Conservation (phyloP, 35 echinoderm and acorn worm species). For the Chiridota heheva region DNA sequence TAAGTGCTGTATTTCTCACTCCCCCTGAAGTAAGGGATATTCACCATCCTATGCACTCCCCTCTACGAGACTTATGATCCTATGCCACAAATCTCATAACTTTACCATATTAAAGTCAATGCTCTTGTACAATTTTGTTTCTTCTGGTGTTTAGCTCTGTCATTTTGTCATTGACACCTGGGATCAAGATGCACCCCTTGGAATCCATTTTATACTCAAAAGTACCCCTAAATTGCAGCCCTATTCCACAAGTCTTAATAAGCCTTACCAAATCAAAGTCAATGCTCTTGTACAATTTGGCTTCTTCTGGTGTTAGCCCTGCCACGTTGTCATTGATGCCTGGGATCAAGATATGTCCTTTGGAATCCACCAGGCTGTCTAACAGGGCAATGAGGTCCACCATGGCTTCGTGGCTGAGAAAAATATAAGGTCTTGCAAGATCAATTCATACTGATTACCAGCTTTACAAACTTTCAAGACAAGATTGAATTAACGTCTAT, state of each 20-base stretch:
- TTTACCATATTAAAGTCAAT: slow-evolving; percentile 93
- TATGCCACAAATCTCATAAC: no score
- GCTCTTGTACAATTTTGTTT: slow-evolving; percentile 58
- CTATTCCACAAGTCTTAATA: no score
- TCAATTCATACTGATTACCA: no score
- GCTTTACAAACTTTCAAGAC: no score
- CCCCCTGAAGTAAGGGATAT: no score
- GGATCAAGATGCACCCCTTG: slow-evolving; percentile 77
- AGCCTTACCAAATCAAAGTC: slow-evolving; percentile 91
- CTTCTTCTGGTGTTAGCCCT: slow-evolving; percentile 67
- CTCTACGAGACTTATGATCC: no score
- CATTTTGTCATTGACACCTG: slow-evolving; percentile 80
- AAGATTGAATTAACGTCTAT: no score
- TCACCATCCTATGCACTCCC: no score
- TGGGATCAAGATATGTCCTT: slow-evolving; percentile 76
- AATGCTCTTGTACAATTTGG: slow-evolving; percentile 64
- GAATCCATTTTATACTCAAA: no score
- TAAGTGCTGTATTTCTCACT: no score
- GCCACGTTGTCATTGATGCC: slow-evolving; percentile 78
- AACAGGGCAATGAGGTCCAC: slow-evolving; percentile 69
- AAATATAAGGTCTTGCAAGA: not conserved
- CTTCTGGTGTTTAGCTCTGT: slow-evolving; percentile 63
- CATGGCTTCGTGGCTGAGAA: slow-evolving; percentile 88
- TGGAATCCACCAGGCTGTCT: slow-evolving; percentile 74
- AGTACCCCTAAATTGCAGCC: no score